Conservation (phyloP, 2,888 invertebrate species). For the Andrena praecox region DNA sequence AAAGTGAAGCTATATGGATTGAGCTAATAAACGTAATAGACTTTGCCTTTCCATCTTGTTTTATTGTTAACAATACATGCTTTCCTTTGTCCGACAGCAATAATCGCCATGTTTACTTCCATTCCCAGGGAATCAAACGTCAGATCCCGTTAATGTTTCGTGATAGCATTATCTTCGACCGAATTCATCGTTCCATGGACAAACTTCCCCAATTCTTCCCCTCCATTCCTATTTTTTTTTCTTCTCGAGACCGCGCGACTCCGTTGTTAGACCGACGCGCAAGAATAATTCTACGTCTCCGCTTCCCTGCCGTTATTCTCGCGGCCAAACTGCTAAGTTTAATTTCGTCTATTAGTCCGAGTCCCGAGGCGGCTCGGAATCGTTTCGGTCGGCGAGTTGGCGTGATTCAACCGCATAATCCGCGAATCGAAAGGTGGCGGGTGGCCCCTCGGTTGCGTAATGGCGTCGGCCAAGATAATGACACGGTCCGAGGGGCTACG, state of each 20-base stretch:
- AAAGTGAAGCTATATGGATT: too few species aligned
- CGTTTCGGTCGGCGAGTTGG: slow-evolving; percentile 62
- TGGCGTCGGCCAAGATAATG: slow-evolving; percentile 78
- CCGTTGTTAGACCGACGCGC: slow-evolving; percentile 24
- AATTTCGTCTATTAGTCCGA: slow-evolving; percentile 68
- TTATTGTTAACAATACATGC: neutral
- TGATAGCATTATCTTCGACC: neutral
- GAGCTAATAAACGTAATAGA: neutral
- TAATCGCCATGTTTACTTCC: neutral
- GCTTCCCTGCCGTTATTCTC: slow-evolving; percentile 43
- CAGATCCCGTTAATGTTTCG: slow-evolving; percentile 6
- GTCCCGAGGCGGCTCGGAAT: slow-evolving; percentile 32
- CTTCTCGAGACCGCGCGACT: neutral
- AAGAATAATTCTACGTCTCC: slow-evolving; percentile 40
- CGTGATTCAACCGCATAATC: slow-evolving; percentile 81
- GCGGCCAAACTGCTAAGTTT: slow-evolving; percentile 46
- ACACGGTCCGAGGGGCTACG: slow-evolving; percentile 75
- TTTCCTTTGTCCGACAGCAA: neutral
- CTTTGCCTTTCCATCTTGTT: neutral
- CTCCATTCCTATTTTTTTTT: slow-evolving; percentile 28
- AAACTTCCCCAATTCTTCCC: slow-evolving; percentile 11
- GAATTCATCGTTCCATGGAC: slow-evolving; percentile 33
- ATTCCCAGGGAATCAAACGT: slow-evolving; percentile 19
- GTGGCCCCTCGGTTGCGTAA: slow-evolving; percentile 72
- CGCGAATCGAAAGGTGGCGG: slow-evolving; percentile 77